Evolutionary conservation across 2,888 invertebrate species (phyloP).

Genomic region (Pheosia tremula): DNA sequence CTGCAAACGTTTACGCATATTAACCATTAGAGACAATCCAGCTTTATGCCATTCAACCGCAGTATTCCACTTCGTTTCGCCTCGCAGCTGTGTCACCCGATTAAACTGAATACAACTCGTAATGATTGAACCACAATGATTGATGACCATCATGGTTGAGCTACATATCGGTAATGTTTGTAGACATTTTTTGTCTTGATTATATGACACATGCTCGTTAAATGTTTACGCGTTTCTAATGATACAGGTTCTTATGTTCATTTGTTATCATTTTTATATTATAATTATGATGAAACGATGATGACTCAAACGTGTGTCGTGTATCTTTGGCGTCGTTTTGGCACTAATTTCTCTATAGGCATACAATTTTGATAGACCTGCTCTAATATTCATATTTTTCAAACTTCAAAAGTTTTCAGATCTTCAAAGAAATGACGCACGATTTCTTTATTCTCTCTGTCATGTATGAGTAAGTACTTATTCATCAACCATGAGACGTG

Average conservation of each 20-base stretch:
- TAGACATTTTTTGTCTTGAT: slow-evolving; percentile 14
- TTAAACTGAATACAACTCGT: slow-evolving; percentile 43
- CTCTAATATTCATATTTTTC: background rate
- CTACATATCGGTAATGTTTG: slow-evolving; percentile 10
- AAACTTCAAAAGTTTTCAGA: background rate
- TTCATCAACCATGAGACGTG: background rate
- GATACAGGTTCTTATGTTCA: background rate
- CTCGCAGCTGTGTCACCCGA: slow-evolving; percentile 33
- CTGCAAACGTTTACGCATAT: slow-evolving; percentile 30
- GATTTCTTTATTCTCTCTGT: background rate
- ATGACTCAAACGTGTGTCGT: background rate
- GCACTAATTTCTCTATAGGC: background rate
- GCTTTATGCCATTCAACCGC: slow-evolving; percentile 31
- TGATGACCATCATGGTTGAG: background rate
- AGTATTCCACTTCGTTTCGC: slow-evolving; percentile 27
- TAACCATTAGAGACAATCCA: slow-evolving; percentile 31
- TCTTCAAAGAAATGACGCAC: slow-evolving; percentile 2
- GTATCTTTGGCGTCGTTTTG: background rate
- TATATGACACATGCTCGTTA: slow-evolving; percentile 19
- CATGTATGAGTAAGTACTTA: background rate
- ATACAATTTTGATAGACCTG: background rate
- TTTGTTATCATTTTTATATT: too few relatives aligned
- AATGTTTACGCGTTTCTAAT: slow-evolving; percentile 11
- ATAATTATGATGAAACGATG: background rate
- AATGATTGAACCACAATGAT: slow-evolving; percentile 18